These are phyloP conservation scores for Acrobasis consociella DNA, from an alignment of 2,888 invertebrate genomes.

Conservation along the genomic window DNA sequence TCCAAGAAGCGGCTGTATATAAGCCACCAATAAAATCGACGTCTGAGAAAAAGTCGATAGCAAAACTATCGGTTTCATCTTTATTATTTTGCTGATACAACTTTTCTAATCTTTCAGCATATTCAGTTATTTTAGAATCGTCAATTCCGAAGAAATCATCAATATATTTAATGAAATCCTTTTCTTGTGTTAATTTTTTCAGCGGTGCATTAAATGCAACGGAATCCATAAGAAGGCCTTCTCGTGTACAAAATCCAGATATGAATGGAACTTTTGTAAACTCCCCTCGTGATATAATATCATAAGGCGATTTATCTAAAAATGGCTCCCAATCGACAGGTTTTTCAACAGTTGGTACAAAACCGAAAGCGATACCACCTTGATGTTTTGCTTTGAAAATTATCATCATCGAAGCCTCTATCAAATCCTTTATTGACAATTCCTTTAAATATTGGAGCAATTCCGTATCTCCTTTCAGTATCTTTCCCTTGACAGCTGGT, in stretches of 20 bases:
- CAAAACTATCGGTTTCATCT: conserved; percentile 60
- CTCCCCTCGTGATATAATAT: conserved; percentile 61
- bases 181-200: conserved; percentile 46
- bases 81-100: conserved; percentile 70
- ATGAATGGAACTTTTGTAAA: conserved; percentile 76
- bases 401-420: conserved; percentile 52
- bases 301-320: conserved; percentile 62
- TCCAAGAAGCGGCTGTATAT: conserved; percentile 55
- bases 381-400: conserved; percentile 43
- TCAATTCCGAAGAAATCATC: conserved; percentile 51
- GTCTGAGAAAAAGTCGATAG: conserved; percentile 77
- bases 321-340: conserved; percentile 71
- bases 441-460: conserved; percentile 59
- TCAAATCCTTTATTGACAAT: conserved; percentile 55
- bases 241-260: conserved; percentile 72
- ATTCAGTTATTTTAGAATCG: conserved; percentile 42
- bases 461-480: conserved; percentile 43
- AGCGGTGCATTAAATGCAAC: conserved; percentile 31
- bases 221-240: conserved; percentile 65
- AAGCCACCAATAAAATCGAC: conserved; percentile 68
- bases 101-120: conserved; percentile 55
- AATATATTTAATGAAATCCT: conserved; percentile 56
- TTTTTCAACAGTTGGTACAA: conserved; percentile 71
- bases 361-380: conserved; percentile 74
- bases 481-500: conserved; percentile 48